Percentiles rank a stretch among this genome's conserved stretches.
Conservation (phyloP, 2,888 invertebrate genomes). For the Hipparchia sbordonii region DNA sequence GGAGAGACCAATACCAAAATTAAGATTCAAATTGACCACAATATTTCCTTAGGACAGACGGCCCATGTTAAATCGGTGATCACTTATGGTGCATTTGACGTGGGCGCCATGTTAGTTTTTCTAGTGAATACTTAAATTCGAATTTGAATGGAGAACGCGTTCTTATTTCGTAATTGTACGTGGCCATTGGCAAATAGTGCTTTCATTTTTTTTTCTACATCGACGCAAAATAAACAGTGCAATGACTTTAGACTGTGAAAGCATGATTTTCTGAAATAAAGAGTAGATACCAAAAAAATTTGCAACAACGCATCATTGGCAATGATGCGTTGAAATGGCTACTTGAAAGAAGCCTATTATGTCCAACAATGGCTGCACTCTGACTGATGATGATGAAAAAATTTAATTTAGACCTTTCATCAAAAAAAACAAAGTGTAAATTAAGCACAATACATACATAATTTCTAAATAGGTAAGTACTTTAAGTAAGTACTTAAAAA, state of each 20-base stretch:
- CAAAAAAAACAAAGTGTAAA: too few relatives aligned
- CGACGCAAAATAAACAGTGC: slow-evolving; percentile 39
- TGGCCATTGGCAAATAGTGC: slow-evolving; percentile 45
- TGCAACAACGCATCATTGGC: too few relatives aligned
- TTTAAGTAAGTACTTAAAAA: too few relatives aligned
- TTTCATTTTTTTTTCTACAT: slow-evolving; percentile 45
- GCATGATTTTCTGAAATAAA: slow-evolving; percentile 30
- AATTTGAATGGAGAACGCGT: slow-evolving; percentile 49
- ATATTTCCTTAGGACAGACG: slow-evolving; percentile 7
- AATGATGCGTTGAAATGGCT: too few relatives aligned
- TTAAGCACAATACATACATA: too few relatives aligned
- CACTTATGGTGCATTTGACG: slow-evolving; percentile 34
- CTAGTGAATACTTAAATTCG: slow-evolving; percentile 59
- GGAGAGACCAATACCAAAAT: background rate
- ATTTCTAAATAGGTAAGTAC: too few relatives aligned
- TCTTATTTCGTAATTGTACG: slow-evolving; percentile 58
- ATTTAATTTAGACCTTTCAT: too few relatives aligned
- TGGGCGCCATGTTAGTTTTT: slow-evolving; percentile 60
- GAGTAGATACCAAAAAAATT: too few relatives aligned
- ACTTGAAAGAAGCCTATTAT: too few relatives aligned
- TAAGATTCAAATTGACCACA: background rate
- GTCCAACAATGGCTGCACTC: too few relatives aligned
- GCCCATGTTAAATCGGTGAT: slow-evolving; percentile 20
- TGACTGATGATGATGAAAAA: too few relatives aligned
- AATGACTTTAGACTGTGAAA: slow-evolving; percentile 32